These are phyloP conservation scores for Drosophila pallidifrons DNA, from an alignment of 1,140 invertebrate species.

Conservation along the genomic window DNA sequence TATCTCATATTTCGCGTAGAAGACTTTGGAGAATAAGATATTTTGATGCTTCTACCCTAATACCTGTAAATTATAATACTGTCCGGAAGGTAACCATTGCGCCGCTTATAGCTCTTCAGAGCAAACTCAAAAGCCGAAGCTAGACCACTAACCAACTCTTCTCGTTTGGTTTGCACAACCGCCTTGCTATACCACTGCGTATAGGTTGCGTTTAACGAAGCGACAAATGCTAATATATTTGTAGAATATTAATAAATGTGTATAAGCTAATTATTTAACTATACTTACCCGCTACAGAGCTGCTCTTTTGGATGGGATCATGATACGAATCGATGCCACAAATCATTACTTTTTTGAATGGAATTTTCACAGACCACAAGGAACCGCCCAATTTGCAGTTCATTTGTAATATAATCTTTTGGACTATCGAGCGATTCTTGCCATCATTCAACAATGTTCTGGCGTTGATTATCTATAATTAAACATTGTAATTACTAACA, in stretches of 20 bases:
- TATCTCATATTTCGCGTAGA: not conserved
- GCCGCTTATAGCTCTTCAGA: constrained; percentile 89
- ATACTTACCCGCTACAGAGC: constrained; percentile 71
- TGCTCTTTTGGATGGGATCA: constrained; percentile 82
- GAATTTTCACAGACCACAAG: constrained; percentile 94
- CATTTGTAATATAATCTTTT: constrained; percentile 98
- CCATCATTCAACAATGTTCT: constrained; percentile 90
- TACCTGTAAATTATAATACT: constrained; percentile 93
- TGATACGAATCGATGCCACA: constrained; percentile 96
- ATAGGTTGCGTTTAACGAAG: constrained; percentile 90
- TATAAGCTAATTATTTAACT: not conserved
- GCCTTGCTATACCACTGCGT: constrained; percentile 92
- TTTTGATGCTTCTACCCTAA: not conserved
- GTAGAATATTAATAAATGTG: constrained; percentile 3
- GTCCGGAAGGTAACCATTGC: constrained; percentile 90
- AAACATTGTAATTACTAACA: not conserved
- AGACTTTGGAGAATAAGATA: not conserved
- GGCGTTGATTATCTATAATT: constrained; percentile 88
- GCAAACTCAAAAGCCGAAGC: constrained; percentile 89
- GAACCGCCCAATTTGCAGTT: constrained; percentile 98
- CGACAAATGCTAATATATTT: constrained; percentile 89
- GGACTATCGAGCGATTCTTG: constrained; percentile 91
- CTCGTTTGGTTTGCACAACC: constrained; percentile 88
- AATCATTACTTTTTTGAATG: constrained; percentile 92
- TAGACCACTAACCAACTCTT: constrained; percentile 92